Conservation (phyloP, 2,113 vertebrate species). For the Gallinago media region DNA sequence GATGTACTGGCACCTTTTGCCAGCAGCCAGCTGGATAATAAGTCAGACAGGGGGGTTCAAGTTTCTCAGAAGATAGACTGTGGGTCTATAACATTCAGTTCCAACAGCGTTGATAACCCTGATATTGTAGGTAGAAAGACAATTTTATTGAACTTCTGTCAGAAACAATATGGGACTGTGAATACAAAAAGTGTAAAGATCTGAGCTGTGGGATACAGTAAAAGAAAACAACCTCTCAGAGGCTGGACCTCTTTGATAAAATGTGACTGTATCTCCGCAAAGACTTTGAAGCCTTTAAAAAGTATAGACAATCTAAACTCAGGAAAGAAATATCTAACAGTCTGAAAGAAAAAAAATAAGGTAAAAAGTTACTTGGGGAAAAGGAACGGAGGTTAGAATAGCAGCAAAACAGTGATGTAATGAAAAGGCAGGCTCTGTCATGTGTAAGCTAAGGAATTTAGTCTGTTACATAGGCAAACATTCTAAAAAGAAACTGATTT, state of each 20-base stretch:
- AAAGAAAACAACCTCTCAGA: constrained; percentile 50
- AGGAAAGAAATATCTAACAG: not conserved
- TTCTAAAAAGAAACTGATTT: not conserved
- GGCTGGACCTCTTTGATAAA: constrained; percentile 23
- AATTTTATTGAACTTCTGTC: constrained; percentile 58
- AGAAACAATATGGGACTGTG: not conserved
- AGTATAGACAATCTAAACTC: not conserved
- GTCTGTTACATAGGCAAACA: not conserved
- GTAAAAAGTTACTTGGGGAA: not conserved
- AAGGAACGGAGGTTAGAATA: not conserved
- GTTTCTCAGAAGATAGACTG: not conserved
- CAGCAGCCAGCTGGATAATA: not conserved
- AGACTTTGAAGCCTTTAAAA: constrained; percentile 2
- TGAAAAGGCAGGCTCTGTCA: not conserved
- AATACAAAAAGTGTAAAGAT: constrained; percentile 29
- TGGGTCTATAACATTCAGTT: constrained; percentile 13
- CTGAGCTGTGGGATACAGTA: not conserved
- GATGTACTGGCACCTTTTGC: not conserved
- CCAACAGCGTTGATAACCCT: not conserved
- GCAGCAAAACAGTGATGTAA: not conserved
- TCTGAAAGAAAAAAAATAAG: not conserved
- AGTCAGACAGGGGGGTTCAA: not conserved
- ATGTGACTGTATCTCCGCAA: not conserved
- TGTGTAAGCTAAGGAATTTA: not conserved
- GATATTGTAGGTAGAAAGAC: not conserved